Evolutionary conservation across 2,888 invertebrate genomes (phyloP).

Genomic region (Leucophora obtusa): DNA sequence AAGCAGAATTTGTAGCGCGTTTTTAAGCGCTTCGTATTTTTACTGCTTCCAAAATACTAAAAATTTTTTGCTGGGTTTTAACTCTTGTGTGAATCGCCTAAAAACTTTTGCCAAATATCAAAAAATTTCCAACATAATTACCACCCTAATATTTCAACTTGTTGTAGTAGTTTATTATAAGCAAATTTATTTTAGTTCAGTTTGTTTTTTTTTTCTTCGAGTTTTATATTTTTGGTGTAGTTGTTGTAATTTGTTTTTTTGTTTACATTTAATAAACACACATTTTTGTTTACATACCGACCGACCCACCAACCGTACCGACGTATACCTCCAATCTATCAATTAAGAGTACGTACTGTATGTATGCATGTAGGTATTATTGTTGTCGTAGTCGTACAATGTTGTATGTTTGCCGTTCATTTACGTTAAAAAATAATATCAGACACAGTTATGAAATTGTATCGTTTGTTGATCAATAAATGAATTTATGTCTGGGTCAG

Average conservation of each 20-base stretch:
- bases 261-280: constrained; percentile 53
- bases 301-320: not conserved
- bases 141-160: not conserved
- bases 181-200: constrained; percentile 5
- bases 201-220: constrained; percentile 28
- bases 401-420: constrained; percentile 13
- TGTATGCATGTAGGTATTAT: constrained; percentile 15
- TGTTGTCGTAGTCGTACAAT: constrained; percentile 5
- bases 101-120: too few relatives aligned
- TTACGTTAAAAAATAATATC: constrained; percentile 29
- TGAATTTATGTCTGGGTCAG: constrained; percentile 44
- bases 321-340: constrained; percentile 47
- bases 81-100: too few relatives aligned
- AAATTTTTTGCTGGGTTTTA: too few relatives aligned
- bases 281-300: not conserved
- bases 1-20: too few relatives aligned
- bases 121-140: too few relatives aligned
- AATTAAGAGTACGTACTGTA: constrained; percentile 42
- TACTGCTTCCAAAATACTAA: too few relatives aligned
- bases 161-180: not conserved
- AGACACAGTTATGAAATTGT: constrained; percentile 33
- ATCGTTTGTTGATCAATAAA: constrained; percentile 42
- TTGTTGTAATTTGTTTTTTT: constrained; percentile 3
- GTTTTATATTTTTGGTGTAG: constrained; percentile 26
- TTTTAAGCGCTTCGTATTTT: too few relatives aligned